phyloP scores from a whole-genome alignment of 2,888 invertebrate species.

The Synergus laeviventris region DNA sequence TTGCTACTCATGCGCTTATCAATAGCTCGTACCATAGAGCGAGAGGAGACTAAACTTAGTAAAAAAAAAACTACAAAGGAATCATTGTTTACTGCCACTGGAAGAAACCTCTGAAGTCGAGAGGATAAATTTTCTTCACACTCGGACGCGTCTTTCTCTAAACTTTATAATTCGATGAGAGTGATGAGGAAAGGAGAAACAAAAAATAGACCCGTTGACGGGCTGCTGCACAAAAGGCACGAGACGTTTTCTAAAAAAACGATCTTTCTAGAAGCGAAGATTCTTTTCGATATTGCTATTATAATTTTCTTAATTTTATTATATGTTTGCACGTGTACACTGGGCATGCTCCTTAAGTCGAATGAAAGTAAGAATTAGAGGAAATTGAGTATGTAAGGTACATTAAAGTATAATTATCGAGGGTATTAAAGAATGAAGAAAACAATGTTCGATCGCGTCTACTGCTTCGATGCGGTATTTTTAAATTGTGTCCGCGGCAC shows the following conservation, averaged over 20 bases:
- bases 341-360: conserved; percentile 57
- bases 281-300: conserved; percentile 49
- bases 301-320: conserved; percentile 60
- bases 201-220: conserved; percentile 57
- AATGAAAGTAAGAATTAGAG: conserved; percentile 47
- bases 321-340: conserved; percentile 68
- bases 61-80: conserved; percentile 15
- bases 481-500: conserved; percentile 64
- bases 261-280: conserved; percentile 56
- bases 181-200: conserved; percentile 40
- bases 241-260: conserved; percentile 52
- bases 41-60: conserved; percentile 32
- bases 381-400: conserved; percentile 42
- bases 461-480: conserved; percentile 58
- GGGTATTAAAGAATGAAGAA: conserved; percentile 42
- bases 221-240: conserved; percentile 59
- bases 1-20: conserved; percentile 25
- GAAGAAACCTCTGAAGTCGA: conserved; percentile 14
- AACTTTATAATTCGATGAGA: conserved; percentile 32
- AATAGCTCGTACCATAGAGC: conserved; percentile 39
- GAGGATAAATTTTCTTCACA: conserved; percentile 39
- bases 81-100: conserved; percentile 33
- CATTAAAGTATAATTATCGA: conserved; percentile 42
- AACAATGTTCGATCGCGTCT: conserved; percentile 48
- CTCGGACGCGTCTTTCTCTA: conserved; percentile 37